Conservation (phyloP, 2,797 vertebrate species). For the Paratrypauchen microcephalus region DNA sequence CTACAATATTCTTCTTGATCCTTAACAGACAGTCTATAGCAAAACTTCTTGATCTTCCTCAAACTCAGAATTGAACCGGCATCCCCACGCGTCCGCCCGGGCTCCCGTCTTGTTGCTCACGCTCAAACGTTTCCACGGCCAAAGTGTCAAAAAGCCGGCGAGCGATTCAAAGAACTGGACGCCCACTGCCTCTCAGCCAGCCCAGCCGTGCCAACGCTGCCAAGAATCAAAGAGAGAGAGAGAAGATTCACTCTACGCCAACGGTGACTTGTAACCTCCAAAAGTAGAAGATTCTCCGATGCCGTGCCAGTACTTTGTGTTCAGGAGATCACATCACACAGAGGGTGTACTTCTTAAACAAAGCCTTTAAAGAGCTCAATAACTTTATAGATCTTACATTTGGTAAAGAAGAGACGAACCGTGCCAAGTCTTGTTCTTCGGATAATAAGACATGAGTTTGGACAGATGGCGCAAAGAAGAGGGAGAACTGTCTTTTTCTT, state of each 20-base stretch:
- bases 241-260: conserved; percentile 42
- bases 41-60: conserved; percentile 19
- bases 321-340: conserved; percentile 24
- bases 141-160: conserved; percentile 49
- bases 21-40: neutral
- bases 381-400: neutral
- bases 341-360: conserved; percentile 7
- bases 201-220: conserved; percentile 16
- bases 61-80: conserved; percentile 22
- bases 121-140: conserved; percentile 31
- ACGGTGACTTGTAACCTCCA: conserved; percentile 46
- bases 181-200: conserved; percentile 28
- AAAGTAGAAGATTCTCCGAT: conserved; percentile 28
- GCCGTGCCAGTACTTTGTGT: conserved; percentile 26
- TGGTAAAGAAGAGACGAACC: neutral
- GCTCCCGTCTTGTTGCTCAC: conserved; percentile 18
- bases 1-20: conserved; percentile 1
- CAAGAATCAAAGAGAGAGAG: conserved; percentile 37
- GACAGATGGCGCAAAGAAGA: conserved; percentile 5
- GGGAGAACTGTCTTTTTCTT: neutral
- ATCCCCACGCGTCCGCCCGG: conserved; percentile 15
- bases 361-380: neutral
- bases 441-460: conserved; percentile 4
- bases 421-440: conserved; percentile 9
- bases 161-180: conserved; percentile 41